Evolutionary conservation across 1,140 invertebrate species (phyloP), one percentile per base, ranked within the genome.

Genomic region (Drosophila varians): DNA sequence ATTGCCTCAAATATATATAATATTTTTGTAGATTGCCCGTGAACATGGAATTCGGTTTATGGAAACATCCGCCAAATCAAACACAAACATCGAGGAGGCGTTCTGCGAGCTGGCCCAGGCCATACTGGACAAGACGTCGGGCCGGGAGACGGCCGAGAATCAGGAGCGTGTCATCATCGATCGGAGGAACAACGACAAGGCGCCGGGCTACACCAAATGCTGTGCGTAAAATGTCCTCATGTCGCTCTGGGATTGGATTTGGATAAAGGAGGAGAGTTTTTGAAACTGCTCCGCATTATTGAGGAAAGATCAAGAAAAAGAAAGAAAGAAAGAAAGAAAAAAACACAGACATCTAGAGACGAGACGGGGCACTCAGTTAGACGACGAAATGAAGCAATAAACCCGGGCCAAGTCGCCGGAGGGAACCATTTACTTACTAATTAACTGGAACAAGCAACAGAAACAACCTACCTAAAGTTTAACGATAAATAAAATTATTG

Each of bases 61-160:
- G 95, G 99, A 99, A 93, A 99, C 99, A 16, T 99, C 98, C 76
- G 99, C 99, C 34, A 99, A 99, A 92, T 96, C 97, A 56, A 98
- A 99, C 88, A 97, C 99, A 86, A 99, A 99, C 92, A 99, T 99
- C 61, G 98, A 99, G 89, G 95, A 95, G 88, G 98, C 98, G 48
- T 99, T 99, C 93, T 97, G 96, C 90, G 98, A 99, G 91, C 92
- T 99, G 88, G 98, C 98, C 51, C 97, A 98, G 93, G 97, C 98
- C 70, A 99, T 99, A 89, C 93, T 98, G 74, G 95, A 97, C 90
- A 98, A 98, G 92, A 95, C 95, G 51, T 93, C 94, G 48, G 94
- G 94, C 1, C 93, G 93, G 66, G 94, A 95, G 66, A 93, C 93
- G 9, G 92, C 93, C 40, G 95, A 96, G 83, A 93, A 94, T 71